Evolutionary conservation across 2,797 vertebrate species (phyloP).

Genomic region (Malurus splendens): DNA sequence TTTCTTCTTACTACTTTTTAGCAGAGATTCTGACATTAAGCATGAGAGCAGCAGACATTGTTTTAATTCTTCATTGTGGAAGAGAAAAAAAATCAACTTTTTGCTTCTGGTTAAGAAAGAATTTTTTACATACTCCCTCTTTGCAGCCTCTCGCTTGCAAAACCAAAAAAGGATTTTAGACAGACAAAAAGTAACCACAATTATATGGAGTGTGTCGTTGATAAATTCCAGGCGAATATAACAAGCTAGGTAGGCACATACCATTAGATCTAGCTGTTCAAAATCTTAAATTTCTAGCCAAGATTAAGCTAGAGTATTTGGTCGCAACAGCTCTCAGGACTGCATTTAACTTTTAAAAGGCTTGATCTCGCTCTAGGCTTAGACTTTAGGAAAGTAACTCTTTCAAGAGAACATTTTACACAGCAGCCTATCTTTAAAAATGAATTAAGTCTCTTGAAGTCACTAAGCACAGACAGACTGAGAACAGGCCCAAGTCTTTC

Average conservation of each 20-base stretch:
- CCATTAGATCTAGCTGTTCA: constrained; percentile 24
- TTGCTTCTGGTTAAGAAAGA: constrained; percentile 16
- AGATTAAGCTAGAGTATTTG: neutral
- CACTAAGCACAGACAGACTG: neutral
- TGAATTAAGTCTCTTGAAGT: neutral
- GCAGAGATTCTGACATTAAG: neutral
- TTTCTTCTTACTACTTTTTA: neutral
- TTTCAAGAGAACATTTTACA: neutral
- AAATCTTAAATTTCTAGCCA: constrained; percentile 28
- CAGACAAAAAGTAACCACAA: constrained; percentile 36
- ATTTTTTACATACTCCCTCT: constrained; percentile 42
- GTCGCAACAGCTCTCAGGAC: neutral
- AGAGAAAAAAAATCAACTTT: neutral
- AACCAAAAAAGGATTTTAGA: constrained; percentile 45
- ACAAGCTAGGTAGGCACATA: constrained; percentile 51
- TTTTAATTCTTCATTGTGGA: constrained; percentile 32
- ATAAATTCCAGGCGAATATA: constrained; percentile 50
- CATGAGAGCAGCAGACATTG: constrained; percentile 8
- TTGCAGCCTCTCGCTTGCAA: neutral
- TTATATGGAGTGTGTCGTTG: constrained; percentile 55
- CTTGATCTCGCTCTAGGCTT: neutral
- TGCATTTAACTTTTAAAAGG: constrained; percentile 7
- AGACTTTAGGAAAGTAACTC: neutral
- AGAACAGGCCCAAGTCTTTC: neutral
- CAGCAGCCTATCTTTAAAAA: constrained; percentile 14